These are phyloP conservation scores for Dinocampus coccinellae DNA, from an alignment of 2,888 invertebrate species.

Conservation along the genomic window DNA sequence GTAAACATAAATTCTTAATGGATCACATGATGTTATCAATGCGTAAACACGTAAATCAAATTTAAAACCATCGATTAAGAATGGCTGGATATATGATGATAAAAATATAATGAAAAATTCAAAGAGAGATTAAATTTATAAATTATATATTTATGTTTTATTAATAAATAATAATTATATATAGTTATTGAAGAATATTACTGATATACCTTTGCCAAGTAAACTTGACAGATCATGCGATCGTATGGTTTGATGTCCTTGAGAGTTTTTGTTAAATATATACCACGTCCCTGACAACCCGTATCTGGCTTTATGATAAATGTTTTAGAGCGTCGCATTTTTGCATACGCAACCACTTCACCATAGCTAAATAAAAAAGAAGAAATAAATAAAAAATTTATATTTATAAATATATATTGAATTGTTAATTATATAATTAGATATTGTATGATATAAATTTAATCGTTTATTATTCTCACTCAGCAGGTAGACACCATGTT, in stretches of 20 bases:
- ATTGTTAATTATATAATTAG: slow-evolving; percentile 4
- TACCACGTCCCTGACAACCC: slow-evolving; percentile 92
- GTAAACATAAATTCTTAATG: slow-evolving; percentile 89
- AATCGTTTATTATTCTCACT: slow-evolving; percentile 76
- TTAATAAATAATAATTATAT: background rate
- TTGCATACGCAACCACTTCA: slow-evolving; percentile 80
- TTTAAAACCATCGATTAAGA: slow-evolving; percentile 91
- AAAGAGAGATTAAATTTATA: background rate
- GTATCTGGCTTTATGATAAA: slow-evolving; percentile 93
- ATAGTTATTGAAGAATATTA: background rate
- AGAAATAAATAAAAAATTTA: background rate
- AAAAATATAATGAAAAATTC: too few species aligned
- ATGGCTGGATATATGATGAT: slow-evolving; percentile 74
- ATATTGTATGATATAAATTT: too few species aligned
- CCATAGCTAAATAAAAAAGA: slow-evolving; percentile 72
- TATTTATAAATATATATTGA: slow-evolving; percentile 7
- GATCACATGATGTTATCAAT: slow-evolving; percentile 91
- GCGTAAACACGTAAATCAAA: slow-evolving; percentile 92
- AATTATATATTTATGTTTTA: background rate
- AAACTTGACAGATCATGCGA: slow-evolving; percentile 89
- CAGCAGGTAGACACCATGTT: slow-evolving; percentile 94
- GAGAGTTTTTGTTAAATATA: slow-evolving; percentile 85
- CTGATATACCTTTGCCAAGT: slow-evolving; percentile 74
- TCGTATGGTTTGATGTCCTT: slow-evolving; percentile 85
- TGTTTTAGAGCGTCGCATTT: slow-evolving; percentile 79